Evolutionary conservation across 2,888 invertebrate species (phyloP), one percentile per base, ranked within the genome.

Genomic region (Achlya flavicornis): DNA sequence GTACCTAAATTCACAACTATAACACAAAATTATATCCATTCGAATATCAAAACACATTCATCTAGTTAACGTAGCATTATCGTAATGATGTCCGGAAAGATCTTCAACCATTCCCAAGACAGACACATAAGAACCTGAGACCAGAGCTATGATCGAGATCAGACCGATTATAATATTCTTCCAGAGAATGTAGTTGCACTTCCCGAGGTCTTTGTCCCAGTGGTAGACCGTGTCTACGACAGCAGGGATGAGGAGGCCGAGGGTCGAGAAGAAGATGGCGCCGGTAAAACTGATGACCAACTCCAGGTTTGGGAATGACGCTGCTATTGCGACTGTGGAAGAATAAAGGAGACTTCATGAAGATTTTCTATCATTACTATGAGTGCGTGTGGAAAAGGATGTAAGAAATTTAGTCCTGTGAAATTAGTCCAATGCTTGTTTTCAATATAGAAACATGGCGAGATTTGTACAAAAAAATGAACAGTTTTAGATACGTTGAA

Each of bases 281-380:
- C 98, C 98, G 0, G 98, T 97, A 63, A 99, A 93, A 60, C 98
- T 96, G 78, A 99, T 98, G 72, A 98, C 97, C 2, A 98, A 95
- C 66, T 97, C 98, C 69, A 98, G 90, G 79, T 97, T 95, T 0
- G 98, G 98, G 62, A 98, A 97, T 3, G 96, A 94, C 4, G 96
- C 96, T 0, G 97, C 97, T 59, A 98, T 84, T 1, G 94, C 95
- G 75, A 97, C 97, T 95, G 95, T 60, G 63, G 62, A 35, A 32
- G 12, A 48, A 62, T 58, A 48, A n/a, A n/a, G n/a, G n/a, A n/a
- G n/a, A n/a, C n/a, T n/a, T n/a, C n/a, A n/a, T n/a, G n/a, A 53
- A 6, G 32, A 38, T 12, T 14, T 33, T 4, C 7, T 57, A 32
- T 57, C 3, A 32, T 14, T 57, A n/a, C n/a, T n/a, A n/a, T n/a